Base-by-base conservation (phyloP, 2,113 vertebrate genomes). In the Oryzias celebensis region DNA sequence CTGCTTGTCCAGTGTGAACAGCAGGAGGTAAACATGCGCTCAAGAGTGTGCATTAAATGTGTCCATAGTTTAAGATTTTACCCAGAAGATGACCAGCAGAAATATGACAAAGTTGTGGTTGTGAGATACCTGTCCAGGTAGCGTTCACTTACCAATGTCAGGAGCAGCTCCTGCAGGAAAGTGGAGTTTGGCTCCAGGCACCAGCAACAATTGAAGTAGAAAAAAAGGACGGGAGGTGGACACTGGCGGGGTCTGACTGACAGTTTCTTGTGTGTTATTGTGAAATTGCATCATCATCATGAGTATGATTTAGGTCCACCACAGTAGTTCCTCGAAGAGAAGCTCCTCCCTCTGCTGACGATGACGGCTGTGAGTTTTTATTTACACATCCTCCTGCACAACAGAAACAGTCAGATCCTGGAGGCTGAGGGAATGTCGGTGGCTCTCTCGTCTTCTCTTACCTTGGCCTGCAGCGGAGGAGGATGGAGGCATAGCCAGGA, bases 221-320 rank as follows among this genome's bases (percentile, higher is more conserved):
- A 71, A 73, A 69, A 63, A 47, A 57, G 62, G 43, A 14, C 7
- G 57, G 52, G 52, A 56, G 23, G 15, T 60, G 71, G 24, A 16
- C 17, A 54, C 65, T 77, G 79, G 65, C 53, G 71, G 69, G 67
- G 36, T 47, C 75, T 69, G 67, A 52, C n/a, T 47, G 69, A 68
- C 57, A 66, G 82, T 77, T 80, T 43, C 20, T 75, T 54, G 74
- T 88, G 61, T 86, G 91, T 91, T 92, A 93, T 92, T 92, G 91
- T 60, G 92, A 93, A 69, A 89, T 82, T 75, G 83, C 67, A 28
- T 92, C 91, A 3, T 91, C 89, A 5, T 90, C 89, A 12, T 66
- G 88, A 50, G 85, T 42, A n/a, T 83, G 88, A 52, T 92, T 92
- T 48, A 93, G 81, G 78, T 93, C 91, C 80, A 92, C 92, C 28